These are phyloP conservation scores for Augiades crinisus DNA, from an alignment of 2,888 invertebrate genomes.

Conservation along the genomic window DNA sequence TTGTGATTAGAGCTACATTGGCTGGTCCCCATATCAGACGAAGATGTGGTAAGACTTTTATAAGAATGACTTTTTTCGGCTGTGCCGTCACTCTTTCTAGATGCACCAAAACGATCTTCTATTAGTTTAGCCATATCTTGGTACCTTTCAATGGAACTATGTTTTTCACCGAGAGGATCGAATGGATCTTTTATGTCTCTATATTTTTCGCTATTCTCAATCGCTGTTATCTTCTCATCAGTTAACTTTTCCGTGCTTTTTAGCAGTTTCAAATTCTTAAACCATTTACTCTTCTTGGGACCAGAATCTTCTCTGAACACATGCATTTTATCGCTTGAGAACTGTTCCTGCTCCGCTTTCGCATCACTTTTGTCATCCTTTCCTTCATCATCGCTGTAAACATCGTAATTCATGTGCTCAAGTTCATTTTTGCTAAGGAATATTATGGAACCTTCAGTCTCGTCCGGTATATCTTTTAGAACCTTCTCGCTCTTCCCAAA, in stretches of 20 bases:
- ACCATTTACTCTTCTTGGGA: constrained; percentile 84
- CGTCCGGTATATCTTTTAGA: constrained; percentile 78
- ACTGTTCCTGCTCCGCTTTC: constrained; percentile 62
- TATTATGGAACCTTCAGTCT: constrained; percentile 85
- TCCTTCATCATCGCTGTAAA: constrained; percentile 75
- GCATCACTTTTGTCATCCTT: constrained; percentile 72
- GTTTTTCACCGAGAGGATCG: constrained; percentile 83
- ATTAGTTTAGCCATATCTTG: constrained; percentile 87
- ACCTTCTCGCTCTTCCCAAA: constrained; percentile 78
- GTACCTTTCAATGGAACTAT: constrained; percentile 86
- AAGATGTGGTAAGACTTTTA: constrained; percentile 76
- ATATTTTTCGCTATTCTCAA: constrained; percentile 62
- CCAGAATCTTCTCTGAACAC: constrained; percentile 74
- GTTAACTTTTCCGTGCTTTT: constrained; percentile 69
- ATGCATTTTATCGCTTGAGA: constrained; percentile 73
- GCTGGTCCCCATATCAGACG: constrained; percentile 77
- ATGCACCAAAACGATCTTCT: constrained; percentile 83
- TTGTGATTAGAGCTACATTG: constrained; percentile 75
- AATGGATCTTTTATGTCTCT: constrained; percentile 79
- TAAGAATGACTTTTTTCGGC: constrained; percentile 77
- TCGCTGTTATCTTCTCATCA: constrained; percentile 68
- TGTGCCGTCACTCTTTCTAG: constrained; percentile 68
- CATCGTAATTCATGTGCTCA: constrained; percentile 82
- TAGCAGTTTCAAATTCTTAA: constrained; percentile 81
- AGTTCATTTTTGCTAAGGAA: constrained; percentile 84